These are phyloP conservation scores for Eriosoma lanigerum DNA, from an alignment of 1,140 invertebrate species.

Conservation along the genomic window DNA sequence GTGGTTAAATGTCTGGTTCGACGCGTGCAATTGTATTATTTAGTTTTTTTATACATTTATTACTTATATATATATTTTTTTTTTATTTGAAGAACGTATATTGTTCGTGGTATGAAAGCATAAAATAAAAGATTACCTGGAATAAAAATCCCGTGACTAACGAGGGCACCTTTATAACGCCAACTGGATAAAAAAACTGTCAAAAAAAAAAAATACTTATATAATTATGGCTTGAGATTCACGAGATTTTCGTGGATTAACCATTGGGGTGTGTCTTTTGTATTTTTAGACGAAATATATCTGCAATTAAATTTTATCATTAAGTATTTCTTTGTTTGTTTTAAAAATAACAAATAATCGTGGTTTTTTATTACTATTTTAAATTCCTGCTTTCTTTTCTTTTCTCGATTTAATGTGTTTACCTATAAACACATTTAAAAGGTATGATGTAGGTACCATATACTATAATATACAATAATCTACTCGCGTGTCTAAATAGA, in stretches of 20 bases:
- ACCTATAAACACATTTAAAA: too few species aligned
- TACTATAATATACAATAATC: too few species aligned
- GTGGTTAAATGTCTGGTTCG: neutral
- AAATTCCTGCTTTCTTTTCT: too few species aligned
- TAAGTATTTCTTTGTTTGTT: neutral
- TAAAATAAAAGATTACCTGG: neutral
- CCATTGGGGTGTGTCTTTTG: neutral
- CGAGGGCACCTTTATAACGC: conserved; percentile 8
- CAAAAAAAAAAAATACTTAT: neutral
- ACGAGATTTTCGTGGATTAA: neutral
- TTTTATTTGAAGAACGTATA: too few species aligned
- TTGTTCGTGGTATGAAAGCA: too few species aligned
- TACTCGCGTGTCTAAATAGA: too few species aligned
- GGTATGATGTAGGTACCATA: too few species aligned
- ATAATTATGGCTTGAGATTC: neutral
- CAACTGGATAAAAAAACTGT: neutral
- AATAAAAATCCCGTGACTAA: conserved; percentile 15
- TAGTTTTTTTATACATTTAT: too few species aligned
- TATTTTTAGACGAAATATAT: neutral
- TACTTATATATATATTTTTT: too few species aligned
- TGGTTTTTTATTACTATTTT: too few species aligned
- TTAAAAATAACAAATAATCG: too few species aligned
- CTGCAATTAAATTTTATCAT: neutral
- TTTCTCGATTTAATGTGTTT: too few species aligned
- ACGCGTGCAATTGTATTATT: neutral